Percentiles rank a stretch among this genome's conserved stretches.
Evolutionary conservation across 1,140 invertebrate genomes (phyloP).

Genomic region (Rhyacophila brunnea): DNA sequence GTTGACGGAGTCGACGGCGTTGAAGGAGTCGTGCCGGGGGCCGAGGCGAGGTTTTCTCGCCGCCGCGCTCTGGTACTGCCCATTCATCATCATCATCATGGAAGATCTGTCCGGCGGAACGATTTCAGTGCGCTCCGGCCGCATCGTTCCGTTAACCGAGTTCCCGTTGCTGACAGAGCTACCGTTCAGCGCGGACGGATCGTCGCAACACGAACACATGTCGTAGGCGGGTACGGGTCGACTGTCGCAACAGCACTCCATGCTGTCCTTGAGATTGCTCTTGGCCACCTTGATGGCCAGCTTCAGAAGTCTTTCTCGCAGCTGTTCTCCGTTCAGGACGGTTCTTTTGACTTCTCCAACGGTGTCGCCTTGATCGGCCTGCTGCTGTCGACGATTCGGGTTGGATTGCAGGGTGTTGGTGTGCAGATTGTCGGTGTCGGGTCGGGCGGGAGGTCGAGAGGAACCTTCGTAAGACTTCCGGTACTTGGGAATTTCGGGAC

Average conservation of each 20-base stretch:
- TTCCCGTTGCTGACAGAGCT: not conserved
- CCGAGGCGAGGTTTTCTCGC: conserved; percentile 11
- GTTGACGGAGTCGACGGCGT: conserved; percentile 39
- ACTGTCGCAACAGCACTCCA: conserved; percentile 46
- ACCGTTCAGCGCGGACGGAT: conserved; percentile 1
- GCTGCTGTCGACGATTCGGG: not conserved
- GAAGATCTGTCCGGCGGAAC: conserved; percentile 2
- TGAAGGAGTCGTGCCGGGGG: conserved; percentile 51
- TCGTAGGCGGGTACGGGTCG: conserved; percentile 16
- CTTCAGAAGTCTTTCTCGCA: conserved; percentile 58
- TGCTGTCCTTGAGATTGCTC: conserved; percentile 47
- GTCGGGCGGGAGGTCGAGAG: conserved; percentile 44
- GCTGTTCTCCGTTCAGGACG: conserved; percentile 59
- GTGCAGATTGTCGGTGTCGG: conserved; percentile 38
- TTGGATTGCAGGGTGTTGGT: conserved; percentile 31
- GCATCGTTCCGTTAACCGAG: too few species aligned
- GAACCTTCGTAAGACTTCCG: not conserved
- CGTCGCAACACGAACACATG: conserved; percentile 22
- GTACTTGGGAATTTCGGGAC: conserved; percentile 48
- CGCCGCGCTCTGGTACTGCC: conserved; percentile 9
- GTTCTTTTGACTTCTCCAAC: conserved; percentile 51
- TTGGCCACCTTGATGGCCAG: conserved; percentile 53
- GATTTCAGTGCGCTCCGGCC: not conserved
- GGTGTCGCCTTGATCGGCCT: conserved; percentile 9
- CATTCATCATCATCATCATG: not conserved